These are phyloP conservation scores for Lordiphosa andalusiaca DNA, from an alignment of 2,888 invertebrate species.

Conservation along the genomic window DNA sequence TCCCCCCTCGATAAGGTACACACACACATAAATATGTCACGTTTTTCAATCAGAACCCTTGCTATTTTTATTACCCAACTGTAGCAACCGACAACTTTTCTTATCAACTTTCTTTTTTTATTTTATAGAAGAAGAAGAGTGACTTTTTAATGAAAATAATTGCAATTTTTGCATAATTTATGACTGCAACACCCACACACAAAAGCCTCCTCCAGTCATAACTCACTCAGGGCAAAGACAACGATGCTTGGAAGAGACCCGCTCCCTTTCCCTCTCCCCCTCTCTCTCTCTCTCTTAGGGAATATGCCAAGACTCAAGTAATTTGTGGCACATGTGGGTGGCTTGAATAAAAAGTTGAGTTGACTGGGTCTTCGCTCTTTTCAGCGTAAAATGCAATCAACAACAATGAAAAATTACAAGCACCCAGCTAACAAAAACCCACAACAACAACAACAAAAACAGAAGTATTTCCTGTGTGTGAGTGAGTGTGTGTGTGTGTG, in stretches of 20 bases:
- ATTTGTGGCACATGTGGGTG: slow-evolving; percentile 73
- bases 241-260: slow-evolving; percentile 17
- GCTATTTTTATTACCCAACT: slow-evolving; percentile 5
- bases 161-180: slow-evolving; percentile 65
- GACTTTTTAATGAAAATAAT: slow-evolving; percentile 58
- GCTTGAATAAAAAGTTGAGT: slow-evolving; percentile 22
- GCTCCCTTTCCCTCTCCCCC: slow-evolving; percentile 3
- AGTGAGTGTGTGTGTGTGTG: slow-evolving; percentile 12
- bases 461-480: slow-evolving; percentile 66
- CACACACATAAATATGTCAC: too few relatives aligned
- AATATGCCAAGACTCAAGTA: slow-evolving; percentile 32
- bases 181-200: slow-evolving; percentile 31
- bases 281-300: slow-evolving; percentile 3
- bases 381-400: slow-evolving; percentile 64
- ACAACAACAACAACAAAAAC: slow-evolving; percentile 25
- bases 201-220: slow-evolving; percentile 31
- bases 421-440: slow-evolving; percentile 4
- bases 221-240: slow-evolving; percentile 38
- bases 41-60: neutral
- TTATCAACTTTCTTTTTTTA: slow-evolving; percentile 21
- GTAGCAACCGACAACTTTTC: slow-evolving; percentile 11
- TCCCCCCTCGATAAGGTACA: too few relatives aligned
- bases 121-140: slow-evolving; percentile 15
- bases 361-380: slow-evolving; percentile 10
- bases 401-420: slow-evolving; percentile 64